Evolutionary conservation across 2,797 vertebrate species (phyloP), one percentile per base, ranked within the genome.

Genomic region (Pygocentrus nattereri): DNA sequence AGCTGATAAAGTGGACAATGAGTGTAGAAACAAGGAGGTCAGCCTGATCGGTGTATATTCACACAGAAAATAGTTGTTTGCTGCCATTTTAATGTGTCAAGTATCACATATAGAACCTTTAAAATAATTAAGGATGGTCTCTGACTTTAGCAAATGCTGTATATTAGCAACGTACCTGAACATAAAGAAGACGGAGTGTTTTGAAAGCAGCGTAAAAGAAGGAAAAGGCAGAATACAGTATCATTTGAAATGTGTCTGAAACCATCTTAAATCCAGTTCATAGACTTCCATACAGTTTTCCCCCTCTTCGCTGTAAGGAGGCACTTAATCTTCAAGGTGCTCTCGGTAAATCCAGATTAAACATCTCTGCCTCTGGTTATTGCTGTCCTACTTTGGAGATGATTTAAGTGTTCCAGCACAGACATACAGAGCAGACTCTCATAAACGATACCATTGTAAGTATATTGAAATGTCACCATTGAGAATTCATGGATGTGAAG

Each of bases 401-500:
- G 74, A 87, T 79, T 86, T 41, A 81, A 83, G 56, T 68, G 79
- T 73, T 79, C 69, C 49, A 49, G 15, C 27, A 47, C 76, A 69
- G 34, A 67, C 50, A 38, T 62, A 38, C 44, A 77, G 61, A 59
- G 31, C 13, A 0, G 13, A 52, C 75, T 65, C 34, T 25, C 21
- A 72, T 50, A 31, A 62, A 41, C 8, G 6, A 34, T 23, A 73
- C 38, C 34, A 27, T 77, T 69, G 81, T 84, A 70, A 76, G 68
- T 81, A 76, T 76, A 87, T 81, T 84, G 79, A 85, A 76, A 81
- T 68, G 70, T 54, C 85, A 82, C 47, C n/a, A 21, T 65, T 69
- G 52, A 76, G 41, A 82, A 82, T 82, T 88, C 78, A 88, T 59
- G 49, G 41, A 52, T 64, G 34, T 18, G 38, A 61, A 47, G 19